phyloP scores from a whole-genome alignment of 2,888 invertebrate species.

The Halictus ligatus region DNA sequence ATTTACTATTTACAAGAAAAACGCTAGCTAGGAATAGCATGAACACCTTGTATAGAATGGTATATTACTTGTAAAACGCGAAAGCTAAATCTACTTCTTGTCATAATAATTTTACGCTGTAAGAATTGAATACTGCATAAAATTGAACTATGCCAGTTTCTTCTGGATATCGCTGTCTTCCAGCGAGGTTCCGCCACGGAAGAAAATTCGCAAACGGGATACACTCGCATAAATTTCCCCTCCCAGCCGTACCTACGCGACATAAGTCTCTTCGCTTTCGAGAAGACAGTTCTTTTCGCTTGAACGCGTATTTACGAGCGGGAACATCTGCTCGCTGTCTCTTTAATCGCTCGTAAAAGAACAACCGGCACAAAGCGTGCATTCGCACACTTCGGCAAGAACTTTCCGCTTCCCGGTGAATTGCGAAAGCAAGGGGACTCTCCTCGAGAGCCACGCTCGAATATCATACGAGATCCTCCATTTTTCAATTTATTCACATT shows the following conservation, averaged over 20 bases:
- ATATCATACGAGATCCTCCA: not conserved
- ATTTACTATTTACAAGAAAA: too few relatives aligned
- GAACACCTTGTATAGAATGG: too few relatives aligned
- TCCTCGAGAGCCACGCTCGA: not conserved
- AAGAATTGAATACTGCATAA: too few relatives aligned
- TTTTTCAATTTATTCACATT: not conserved
- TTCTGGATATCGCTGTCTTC: too few relatives aligned
- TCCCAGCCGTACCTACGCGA: not conserved
- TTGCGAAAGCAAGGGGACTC: not conserved
- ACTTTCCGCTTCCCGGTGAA: not conserved
- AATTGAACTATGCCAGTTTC: not conserved
- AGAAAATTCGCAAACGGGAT: not conserved
- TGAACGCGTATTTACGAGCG: conserved; percentile 11
- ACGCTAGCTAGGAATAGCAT: too few relatives aligned
- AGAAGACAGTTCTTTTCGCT: not conserved
- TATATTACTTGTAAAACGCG: too few relatives aligned
- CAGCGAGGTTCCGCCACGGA: not conserved
- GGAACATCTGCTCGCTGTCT: not conserved
- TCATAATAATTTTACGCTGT: too few relatives aligned
- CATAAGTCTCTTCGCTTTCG: not conserved
- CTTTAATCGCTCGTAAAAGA: conserved; percentile 1
- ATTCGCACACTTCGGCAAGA: not conserved
- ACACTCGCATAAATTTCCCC: not conserved
- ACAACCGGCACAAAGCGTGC: not conserved
- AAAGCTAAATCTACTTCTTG: too few relatives aligned